A percentile compares a stretch with the other conserved stretches of the same genome.
These are phyloP conservation scores for Steinernema khuongi DNA, from an alignment of 1,140 invertebrate species.

Conservation along the genomic window DNA sequence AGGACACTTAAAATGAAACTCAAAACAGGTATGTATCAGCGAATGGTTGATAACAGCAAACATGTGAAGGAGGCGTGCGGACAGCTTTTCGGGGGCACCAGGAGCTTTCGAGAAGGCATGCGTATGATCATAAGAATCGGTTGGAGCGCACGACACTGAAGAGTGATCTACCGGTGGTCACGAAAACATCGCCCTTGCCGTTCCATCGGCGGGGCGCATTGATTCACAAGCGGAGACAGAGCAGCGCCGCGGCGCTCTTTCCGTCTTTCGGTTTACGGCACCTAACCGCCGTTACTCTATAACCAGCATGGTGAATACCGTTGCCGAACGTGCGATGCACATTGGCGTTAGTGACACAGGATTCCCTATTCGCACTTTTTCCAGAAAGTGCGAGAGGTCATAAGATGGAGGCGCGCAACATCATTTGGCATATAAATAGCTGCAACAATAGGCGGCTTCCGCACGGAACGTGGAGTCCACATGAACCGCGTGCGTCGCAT, in stretches of 20 bases:
- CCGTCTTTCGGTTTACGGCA: conserved; percentile 10
- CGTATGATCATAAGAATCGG: neutral
- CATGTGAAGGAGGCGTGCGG: neutral
- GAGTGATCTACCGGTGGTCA: neutral
- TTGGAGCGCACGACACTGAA: neutral
- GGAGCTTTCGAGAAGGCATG: neutral
- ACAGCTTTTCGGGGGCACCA: neutral
- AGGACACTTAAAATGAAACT: too few relatives aligned
- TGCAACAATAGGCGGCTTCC: too few relatives aligned
- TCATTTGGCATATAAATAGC: too few relatives aligned
- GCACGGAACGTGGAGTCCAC: too few relatives aligned
- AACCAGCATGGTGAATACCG: neutral
- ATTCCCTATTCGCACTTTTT: too few relatives aligned
- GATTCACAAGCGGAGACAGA: too few relatives aligned
- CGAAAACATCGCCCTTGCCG: neutral
- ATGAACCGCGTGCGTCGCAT: too few relatives aligned
- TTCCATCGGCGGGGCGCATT: conserved; percentile 6
- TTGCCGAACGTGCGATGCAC: neutral
- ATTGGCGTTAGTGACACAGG: too few relatives aligned
- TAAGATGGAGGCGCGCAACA: too few relatives aligned
- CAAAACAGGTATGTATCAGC: too few relatives aligned
- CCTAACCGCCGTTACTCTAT: neutral
- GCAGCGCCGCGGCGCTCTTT: neutral
- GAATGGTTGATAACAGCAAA: neutral
- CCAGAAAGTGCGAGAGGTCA: too few relatives aligned